Conservation (phyloP, 2,888 invertebrate genomes). For the Sinodicranocentrus sp. region DNA sequence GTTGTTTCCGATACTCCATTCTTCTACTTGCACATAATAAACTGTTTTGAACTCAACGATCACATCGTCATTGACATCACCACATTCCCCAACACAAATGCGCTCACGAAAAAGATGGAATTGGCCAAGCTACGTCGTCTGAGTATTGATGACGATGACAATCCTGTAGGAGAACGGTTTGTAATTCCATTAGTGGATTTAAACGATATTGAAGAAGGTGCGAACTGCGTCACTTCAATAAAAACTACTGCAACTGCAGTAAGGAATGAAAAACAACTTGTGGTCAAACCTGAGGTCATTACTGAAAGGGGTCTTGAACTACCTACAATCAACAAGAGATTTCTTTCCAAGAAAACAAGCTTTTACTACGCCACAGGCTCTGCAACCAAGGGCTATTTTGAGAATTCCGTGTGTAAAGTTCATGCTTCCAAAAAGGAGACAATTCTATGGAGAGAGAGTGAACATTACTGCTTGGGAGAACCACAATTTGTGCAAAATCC, state of each 20-base stretch:
- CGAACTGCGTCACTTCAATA: constrained; percentile 78
- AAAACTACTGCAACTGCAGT: constrained; percentile 78
- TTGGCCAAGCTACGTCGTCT: constrained; percentile 77
- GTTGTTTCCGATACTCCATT: constrained; percentile 79
- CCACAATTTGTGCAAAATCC: constrained; percentile 80
- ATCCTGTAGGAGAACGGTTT: constrained; percentile 78
- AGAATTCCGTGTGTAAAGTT: constrained; percentile 77
- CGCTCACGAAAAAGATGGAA: constrained; percentile 77
- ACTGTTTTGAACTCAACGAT: constrained; percentile 79
- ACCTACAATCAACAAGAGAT: constrained; percentile 79
- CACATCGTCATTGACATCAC: constrained; percentile 78
- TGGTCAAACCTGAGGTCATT: constrained; percentile 76
- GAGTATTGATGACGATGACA: constrained; percentile 75
- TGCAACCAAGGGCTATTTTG: constrained; percentile 77
- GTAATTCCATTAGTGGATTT: constrained; percentile 79
- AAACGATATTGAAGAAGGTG: constrained; percentile 77
- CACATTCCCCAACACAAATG: constrained; percentile 78
- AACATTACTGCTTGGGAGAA: constrained; percentile 78
- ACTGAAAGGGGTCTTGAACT: constrained; percentile 79
- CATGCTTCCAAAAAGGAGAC: constrained; percentile 68
- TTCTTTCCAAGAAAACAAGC: constrained; percentile 78
- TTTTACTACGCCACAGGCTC: constrained; percentile 80
- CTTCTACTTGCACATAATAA: constrained; percentile 81
- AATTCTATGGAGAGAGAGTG: constrained; percentile 69
- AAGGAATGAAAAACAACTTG: constrained; percentile 76